These are phyloP conservation scores for Brachyistius frenatus DNA, from an alignment of 2,113 vertebrate species.

Conservation along the genomic window DNA sequence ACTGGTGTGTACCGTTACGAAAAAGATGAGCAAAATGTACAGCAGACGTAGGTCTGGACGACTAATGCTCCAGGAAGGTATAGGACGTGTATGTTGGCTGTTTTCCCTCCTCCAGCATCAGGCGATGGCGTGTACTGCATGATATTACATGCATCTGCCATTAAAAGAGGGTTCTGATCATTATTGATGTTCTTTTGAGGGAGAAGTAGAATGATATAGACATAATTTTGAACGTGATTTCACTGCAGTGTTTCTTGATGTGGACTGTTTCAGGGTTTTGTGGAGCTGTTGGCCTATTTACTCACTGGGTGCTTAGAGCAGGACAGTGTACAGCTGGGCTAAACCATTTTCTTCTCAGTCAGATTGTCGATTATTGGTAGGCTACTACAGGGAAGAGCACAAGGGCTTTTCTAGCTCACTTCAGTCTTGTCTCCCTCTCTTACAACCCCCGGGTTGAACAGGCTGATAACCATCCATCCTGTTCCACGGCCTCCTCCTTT, in stretches of 20 bases:
- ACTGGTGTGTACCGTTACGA: slow-evolving; percentile 64
- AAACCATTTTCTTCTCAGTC: slow-evolving; percentile 62
- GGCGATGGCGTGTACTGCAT: slow-evolving; percentile 65
- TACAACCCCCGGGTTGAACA: slow-evolving; percentile 21
- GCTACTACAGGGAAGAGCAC: slow-evolving; percentile 31
- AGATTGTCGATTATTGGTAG: slow-evolving; percentile 61
- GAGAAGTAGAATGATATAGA: slow-evolving; percentile 21
- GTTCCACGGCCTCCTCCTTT: slow-evolving; percentile 38
- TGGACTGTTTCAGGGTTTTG: slow-evolving; percentile 39
- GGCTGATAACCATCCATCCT: slow-evolving; percentile 60
- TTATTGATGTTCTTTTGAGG: slow-evolving; percentile 32
- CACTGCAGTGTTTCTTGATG: slow-evolving; percentile 23
- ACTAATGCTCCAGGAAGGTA: slow-evolving; percentile 11
- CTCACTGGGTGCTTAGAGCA: slow-evolving; percentile 48
- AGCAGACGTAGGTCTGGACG: slow-evolving; percentile 38
- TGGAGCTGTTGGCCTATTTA: slow-evolving; percentile 68
- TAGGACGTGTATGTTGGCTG: slow-evolving; percentile 56
- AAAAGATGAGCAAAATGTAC: slow-evolving; percentile 68
- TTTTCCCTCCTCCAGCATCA: slow-evolving; percentile 59
- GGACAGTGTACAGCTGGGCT: slow-evolving; percentile 61
- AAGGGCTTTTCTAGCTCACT: slow-evolving; percentile 55
- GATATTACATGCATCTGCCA: slow-evolving; percentile 51
- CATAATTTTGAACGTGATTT: slow-evolving; percentile 38
- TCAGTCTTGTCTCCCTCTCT: slow-evolving; percentile 53
- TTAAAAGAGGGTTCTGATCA: slow-evolving; percentile 9